Evolutionary conservation across 53 echinoderm and acorn worm genomes (phyloP).

Genomic region (Pentamera pediparva): DNA sequence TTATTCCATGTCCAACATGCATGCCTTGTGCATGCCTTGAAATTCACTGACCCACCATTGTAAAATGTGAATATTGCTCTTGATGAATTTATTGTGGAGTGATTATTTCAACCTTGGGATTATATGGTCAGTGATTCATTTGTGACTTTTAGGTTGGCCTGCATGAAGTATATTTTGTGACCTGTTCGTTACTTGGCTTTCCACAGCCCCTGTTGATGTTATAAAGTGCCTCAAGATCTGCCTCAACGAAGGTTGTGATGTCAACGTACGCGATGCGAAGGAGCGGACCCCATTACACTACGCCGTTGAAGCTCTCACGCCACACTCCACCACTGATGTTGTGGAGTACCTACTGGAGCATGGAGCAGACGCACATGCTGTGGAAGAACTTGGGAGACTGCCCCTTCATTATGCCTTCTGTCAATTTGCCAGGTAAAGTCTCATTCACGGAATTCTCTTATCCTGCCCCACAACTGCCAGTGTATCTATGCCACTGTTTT

Average conservation of each 20-base stretch:
- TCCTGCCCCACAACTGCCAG: too few species aligned
- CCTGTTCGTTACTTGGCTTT: background rate
- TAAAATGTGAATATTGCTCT: background rate
- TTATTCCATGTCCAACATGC: too few species aligned
- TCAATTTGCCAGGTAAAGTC: constrained; percentile 9
- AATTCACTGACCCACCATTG: too few species aligned
- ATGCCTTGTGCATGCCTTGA: too few species aligned
- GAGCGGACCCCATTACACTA: constrained; percentile 77
- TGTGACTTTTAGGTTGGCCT: background rate
- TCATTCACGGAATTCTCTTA: too few species aligned
- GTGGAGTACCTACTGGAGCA: constrained; percentile 67
- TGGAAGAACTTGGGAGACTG: constrained; percentile 65
- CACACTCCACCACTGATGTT: constrained; percentile 65
- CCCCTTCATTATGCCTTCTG: constrained; percentile 66
- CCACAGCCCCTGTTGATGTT: constrained; percentile 9
- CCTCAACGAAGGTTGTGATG: constrained; percentile 46
- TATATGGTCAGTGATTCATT: background rate
- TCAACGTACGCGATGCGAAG: constrained; percentile 65
- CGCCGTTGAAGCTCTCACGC: constrained; percentile 66
- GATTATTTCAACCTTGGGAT: background rate
- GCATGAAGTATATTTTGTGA: background rate
- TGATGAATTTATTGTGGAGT: background rate
- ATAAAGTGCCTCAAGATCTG: constrained; percentile 35
- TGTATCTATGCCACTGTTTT: too few species aligned
- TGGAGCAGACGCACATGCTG: constrained; percentile 66